A percentile compares a stretch with the other conserved stretches of the same genome.
Conservation (phyloP, 1,140 invertebrate species). For the Globodera rostochiensis region DNA sequence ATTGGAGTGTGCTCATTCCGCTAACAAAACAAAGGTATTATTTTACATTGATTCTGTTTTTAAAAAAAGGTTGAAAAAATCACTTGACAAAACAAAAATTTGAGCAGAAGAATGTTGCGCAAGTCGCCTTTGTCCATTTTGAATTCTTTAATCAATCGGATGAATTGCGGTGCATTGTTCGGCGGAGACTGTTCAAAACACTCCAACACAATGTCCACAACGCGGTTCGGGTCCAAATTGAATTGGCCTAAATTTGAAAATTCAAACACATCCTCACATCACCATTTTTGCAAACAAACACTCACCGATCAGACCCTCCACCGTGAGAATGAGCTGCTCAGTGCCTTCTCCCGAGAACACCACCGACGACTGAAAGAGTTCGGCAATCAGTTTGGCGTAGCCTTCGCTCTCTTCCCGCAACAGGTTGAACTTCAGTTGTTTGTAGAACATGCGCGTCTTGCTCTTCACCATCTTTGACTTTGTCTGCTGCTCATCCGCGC, state of each 20-base stretch:
- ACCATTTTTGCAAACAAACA: constrained; percentile 28
- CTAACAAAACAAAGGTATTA: constrained; percentile 64
- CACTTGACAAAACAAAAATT: constrained; percentile 79
- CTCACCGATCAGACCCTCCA: constrained; percentile 87
- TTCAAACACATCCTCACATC: constrained; percentile 18
- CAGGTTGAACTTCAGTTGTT: constrained; percentile 97
- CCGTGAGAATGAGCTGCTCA: constrained; percentile 77
- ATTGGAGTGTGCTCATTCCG: constrained; percentile 73
- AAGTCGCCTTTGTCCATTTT: constrained; percentile 82
- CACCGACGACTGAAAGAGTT: constrained; percentile 77
- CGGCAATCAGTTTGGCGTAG: constrained; percentile 94
- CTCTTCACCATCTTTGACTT: constrained; percentile 49
- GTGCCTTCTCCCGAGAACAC: not conserved
- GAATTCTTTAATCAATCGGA: constrained; percentile 80
- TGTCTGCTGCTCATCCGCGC: constrained; percentile 41
- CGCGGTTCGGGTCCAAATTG: constrained; percentile 96
- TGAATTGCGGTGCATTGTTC: constrained; percentile 72
- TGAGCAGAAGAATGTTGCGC: constrained; percentile 91
- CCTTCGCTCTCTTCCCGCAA: constrained; percentile 98
- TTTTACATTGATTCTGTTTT: constrained; percentile 26
- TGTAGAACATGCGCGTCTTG: constrained; percentile 72
- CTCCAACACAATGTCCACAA: constrained; percentile 92
- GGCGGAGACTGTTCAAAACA: constrained; percentile 86
- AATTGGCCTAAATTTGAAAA: constrained; percentile 79
- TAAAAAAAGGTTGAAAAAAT: constrained; percentile 18